phyloP scores from a whole-genome alignment of 2,888 invertebrate species.

The Agrochola circellaris region DNA sequence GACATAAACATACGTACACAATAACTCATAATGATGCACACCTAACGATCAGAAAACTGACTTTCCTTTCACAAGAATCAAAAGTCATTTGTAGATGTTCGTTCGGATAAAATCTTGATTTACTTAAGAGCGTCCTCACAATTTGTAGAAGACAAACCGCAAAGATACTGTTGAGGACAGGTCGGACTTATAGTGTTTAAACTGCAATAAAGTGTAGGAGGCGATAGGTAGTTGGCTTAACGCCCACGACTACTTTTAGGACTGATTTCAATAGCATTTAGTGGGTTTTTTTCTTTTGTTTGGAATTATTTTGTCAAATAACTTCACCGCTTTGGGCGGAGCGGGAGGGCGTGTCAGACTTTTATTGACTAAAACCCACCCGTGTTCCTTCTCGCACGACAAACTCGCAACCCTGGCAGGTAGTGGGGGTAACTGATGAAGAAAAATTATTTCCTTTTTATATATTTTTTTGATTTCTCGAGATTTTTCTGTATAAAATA shows the following conservation, averaged over 20 bases:
- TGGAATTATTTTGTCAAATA: too few relatives aligned
- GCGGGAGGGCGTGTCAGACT: too few relatives aligned
- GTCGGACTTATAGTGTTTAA: conserved; percentile 28
- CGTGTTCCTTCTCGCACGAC: too few relatives aligned
- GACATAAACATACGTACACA: not conserved
- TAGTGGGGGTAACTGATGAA: too few relatives aligned
- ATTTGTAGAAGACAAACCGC: conserved; percentile 16
- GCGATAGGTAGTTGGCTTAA: conserved; percentile 50
- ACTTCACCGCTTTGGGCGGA: too few relatives aligned
- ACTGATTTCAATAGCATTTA: conserved; percentile 36
- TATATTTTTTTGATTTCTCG: not conserved
- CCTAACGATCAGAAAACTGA: not conserved
- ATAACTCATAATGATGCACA: not conserved
- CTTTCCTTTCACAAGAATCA: not conserved
- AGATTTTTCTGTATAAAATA: not conserved
- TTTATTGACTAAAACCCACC: too few relatives aligned
- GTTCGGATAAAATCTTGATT: not conserved
- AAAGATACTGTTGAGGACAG: not conserved
- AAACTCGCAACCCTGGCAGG: too few relatives aligned
- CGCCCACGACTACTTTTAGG: conserved; percentile 37
- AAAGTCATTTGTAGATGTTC: not conserved
- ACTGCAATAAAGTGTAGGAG: conserved; percentile 39
- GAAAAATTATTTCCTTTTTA: not conserved
- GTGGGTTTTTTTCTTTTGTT: too few relatives aligned
- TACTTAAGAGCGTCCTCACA: not conserved